phyloP scores from a whole-genome alignment of 2,888 invertebrate genomes.

The Campoplex capitator region DNA sequence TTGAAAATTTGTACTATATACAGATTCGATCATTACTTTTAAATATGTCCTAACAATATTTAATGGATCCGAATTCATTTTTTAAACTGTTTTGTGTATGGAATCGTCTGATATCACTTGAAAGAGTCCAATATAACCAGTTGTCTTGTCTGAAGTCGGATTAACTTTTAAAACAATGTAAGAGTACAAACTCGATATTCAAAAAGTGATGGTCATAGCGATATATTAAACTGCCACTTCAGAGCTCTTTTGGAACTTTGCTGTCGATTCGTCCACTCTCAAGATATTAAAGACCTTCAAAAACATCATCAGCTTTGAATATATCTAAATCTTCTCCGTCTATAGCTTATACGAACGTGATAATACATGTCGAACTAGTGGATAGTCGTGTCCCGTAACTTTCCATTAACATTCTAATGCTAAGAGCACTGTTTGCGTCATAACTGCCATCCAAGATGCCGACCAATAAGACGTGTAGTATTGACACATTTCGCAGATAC shows the following conservation, averaged over 20 bases:
- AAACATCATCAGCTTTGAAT: slow-evolving; percentile 23
- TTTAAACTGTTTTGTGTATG: background rate
- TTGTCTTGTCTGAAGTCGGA: background rate
- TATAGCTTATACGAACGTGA: slow-evolving; percentile 46
- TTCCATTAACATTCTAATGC: slow-evolving; percentile 61
- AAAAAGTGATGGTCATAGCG: slow-evolving; percentile 23
- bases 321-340: slow-evolving; percentile 61
- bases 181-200: slow-evolving; percentile 11
- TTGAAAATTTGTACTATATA: slow-evolving; percentile 54
- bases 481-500: background rate
- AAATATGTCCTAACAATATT: background rate
- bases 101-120: background rate
- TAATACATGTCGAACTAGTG: slow-evolving; percentile 61
- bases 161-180: slow-evolving; percentile 4
- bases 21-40: slow-evolving; percentile 13
- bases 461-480: slow-evolving; percentile 1
- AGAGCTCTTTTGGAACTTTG: slow-evolving; percentile 27
- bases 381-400: slow-evolving; percentile 51
- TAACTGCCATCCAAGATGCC: slow-evolving; percentile 34
- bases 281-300: background rate
- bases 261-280: slow-evolving; percentile 4
- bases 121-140: background rate
- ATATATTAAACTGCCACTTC: slow-evolving; percentile 34
- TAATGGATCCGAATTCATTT: background rate
- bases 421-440: slow-evolving; percentile 55